Evolutionary conservation across 2,888 invertebrate species (phyloP).

Genomic region (Chrysolina haemoptera): DNA sequence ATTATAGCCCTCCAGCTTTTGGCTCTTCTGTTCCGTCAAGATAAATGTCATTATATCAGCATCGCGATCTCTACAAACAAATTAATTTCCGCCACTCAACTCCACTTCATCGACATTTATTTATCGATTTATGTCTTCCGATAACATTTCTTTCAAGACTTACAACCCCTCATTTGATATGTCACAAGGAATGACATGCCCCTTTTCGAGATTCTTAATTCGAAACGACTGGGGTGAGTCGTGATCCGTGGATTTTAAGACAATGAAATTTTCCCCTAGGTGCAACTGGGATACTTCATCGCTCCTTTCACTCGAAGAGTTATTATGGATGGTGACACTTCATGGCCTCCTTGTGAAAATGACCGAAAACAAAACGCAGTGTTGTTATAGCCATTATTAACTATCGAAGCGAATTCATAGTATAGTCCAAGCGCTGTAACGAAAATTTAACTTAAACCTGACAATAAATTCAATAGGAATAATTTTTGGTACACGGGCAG

Average conservation of each 20-base stretch:
- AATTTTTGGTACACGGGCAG: no score
- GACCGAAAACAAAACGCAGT: background rate
- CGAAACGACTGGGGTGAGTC: background rate
- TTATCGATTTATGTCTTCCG: background rate
- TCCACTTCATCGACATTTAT: background rate
- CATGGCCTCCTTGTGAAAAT: background rate
- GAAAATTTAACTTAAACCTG: no score
- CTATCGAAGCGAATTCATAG: no score
- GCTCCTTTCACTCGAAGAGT: background rate
- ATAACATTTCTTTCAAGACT: background rate
- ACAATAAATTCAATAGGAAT: no score
- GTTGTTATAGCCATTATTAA: background rate
- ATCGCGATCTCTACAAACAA: background rate
- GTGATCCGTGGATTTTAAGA: conserved; percentile 7
- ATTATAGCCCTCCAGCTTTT: background rate
- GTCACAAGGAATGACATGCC: conserved; percentile 1
- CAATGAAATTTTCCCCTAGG: conserved; percentile 14
- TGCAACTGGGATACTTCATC: background rate
- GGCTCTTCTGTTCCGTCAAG: background rate
- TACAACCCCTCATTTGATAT: conserved; percentile 19
- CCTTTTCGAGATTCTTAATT: conserved; percentile 6
- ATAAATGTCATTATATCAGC: background rate
- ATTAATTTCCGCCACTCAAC: background rate
- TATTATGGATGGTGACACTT: background rate
- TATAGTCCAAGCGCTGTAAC: no score